Evolutionary conservation across 2,113 vertebrate genomes (phyloP), one percentile per base, ranked within the genome.

Genomic region (Ariopsis seemanni): DNA sequence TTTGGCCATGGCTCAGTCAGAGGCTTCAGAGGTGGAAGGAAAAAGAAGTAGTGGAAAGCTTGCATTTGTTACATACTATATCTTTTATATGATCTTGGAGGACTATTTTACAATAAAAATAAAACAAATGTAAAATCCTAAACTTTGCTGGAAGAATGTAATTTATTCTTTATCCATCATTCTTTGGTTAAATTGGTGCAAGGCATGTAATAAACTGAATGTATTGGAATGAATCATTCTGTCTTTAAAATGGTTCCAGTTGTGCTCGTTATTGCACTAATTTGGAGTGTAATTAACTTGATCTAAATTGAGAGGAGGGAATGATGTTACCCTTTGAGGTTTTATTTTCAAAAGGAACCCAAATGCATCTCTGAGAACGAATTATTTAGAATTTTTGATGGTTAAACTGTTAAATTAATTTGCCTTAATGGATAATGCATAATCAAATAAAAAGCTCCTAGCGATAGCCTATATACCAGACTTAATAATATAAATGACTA

Each of bases 1-100:
- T 97, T 97, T 67, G 96, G 97, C 78, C 96, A 96, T 81, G 96
- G 96, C 27, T 96, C 97, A 12, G 91, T 95, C 15, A 94, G 96
- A 84, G 96, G 96, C 85, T 97, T 97, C 91, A 95, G 94, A 94
- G 95, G 96, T 27, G 89, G 91, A 0, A 93, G 93, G 89, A 96
- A 93, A 83, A 96, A 95, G 88, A 96, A 96, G 85, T 97, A 87
- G 83, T n/a, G 53, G 30, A 83, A 72, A 12, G 11, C 69, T 83
- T 90, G 62, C 58, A 71, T 85, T 81, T 65, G 55, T 84, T 27
- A 25, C 12, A 81, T n/a, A 83, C 18, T 57, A 14, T 53, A 57
- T 67, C 50, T 55, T 30, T 86, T 20, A 22, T 50, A 67, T 74
- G 53, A 20, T 83, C 22, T 55, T 30, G 0, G 9, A 63, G 22